Evolutionary conservation across 2,113 vertebrate genomes (phyloP).

Genomic region (Triplophysa dalaica): DNA sequence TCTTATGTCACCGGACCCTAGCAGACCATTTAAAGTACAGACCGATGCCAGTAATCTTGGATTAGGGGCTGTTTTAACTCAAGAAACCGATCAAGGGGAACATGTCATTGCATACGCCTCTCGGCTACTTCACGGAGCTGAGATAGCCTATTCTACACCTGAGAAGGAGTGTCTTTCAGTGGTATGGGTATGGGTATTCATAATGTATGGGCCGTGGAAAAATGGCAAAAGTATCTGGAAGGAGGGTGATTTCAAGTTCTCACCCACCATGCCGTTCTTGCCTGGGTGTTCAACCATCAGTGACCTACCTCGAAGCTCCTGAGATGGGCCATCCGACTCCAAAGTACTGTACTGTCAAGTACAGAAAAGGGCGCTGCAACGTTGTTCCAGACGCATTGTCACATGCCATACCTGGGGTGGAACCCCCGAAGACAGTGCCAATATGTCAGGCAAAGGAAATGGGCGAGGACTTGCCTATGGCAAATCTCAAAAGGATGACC

Average conservation of each 20-base stretch:
- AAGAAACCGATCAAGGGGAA: background rate
- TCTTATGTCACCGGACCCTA: background rate
- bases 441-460: too few species aligned
- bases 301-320: background rate
- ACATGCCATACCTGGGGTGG: too few species aligned
- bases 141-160: too few species aligned
- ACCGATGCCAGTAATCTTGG: background rate
- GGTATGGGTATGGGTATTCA: too few species aligned
- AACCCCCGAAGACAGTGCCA: too few species aligned
- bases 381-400: too few species aligned
- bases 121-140: too few species aligned
- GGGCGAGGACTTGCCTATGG: too few species aligned
- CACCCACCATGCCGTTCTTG: background rate
- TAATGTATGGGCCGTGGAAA: too few species aligned
- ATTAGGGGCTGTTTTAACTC: background rate
- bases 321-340: background rate
- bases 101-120: background rate
- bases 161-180: background rate
- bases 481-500: too few species aligned
- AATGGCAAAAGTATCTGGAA: background rate
- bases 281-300: background rate
- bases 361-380: too few species aligned
- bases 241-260: background rate
- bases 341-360: too few species aligned
- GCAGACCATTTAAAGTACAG: background rate